Evolutionary conservation across 2,888 invertebrate genomes (phyloP).

Genomic region (Chaitophorus viminalis): DNA sequence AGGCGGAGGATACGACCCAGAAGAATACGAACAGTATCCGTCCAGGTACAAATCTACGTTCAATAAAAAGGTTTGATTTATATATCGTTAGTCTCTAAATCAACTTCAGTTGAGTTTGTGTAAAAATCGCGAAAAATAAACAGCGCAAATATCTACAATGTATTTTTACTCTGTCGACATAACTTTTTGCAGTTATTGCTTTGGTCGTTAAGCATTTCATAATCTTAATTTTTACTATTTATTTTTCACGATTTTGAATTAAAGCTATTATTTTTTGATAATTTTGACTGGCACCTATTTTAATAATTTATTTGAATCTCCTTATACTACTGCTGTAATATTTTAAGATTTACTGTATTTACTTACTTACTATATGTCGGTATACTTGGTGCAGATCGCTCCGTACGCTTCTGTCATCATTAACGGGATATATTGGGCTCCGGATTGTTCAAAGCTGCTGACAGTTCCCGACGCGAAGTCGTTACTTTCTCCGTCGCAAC

Average conservation of each 20-base stretch:
- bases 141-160: no score
- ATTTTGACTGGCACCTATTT: no score
- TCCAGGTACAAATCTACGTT: slow-evolving; percentile 95
- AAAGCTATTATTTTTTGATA: no score
- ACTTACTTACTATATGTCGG: no score
- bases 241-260: no score
- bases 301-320: no score
- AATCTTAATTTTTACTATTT: no score
- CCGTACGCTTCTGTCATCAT: slow-evolving; percentile 97
- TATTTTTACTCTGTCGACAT: no score
- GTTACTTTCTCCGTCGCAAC: slow-evolving; percentile 85
- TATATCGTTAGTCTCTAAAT: not conserved
- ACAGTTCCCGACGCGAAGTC: slow-evolving; percentile 98
- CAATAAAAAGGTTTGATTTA: slow-evolving; percentile 79
- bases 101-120: no score
- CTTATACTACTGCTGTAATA: not conserved
- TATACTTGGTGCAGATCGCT: slow-evolving; percentile 78
- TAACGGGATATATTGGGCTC: slow-evolving; percentile 99
- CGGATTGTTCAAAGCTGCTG: slow-evolving; percentile 92
- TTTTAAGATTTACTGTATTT: not conserved
- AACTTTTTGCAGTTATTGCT: no score
- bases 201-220: no score
- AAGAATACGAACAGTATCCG: slow-evolving; percentile 91
- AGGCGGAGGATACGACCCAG: slow-evolving; percentile 90
- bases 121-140: no score